Evolutionary conservation across 2,888 invertebrate species (phyloP).

Genomic region (Hypolimnas misippus): DNA sequence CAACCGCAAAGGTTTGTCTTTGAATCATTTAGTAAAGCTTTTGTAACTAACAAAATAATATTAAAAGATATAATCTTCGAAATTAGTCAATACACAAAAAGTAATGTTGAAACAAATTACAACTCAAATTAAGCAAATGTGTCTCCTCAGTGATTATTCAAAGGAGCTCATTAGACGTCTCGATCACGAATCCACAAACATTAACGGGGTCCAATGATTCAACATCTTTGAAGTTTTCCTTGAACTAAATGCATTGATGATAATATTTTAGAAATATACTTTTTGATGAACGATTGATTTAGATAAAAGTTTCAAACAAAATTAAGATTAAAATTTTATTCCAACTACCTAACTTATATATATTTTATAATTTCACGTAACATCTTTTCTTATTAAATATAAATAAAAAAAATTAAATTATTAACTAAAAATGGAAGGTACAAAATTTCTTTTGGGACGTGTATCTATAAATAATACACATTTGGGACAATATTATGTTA

Average conservation of each 20-base stretch:
- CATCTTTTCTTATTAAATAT: too few species aligned
- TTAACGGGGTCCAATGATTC: slow-evolving; percentile 24
- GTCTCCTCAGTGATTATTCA: slow-evolving; percentile 56
- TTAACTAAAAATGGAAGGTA: too few species aligned
- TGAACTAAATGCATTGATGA: not conserved
- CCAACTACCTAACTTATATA: too few species aligned
- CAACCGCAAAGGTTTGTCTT: too few species aligned
- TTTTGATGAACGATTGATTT: too few species aligned
- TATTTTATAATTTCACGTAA: too few species aligned
- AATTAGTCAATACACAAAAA: slow-evolving; percentile 41
- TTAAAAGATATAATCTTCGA: not conserved
- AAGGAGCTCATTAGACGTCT: slow-evolving; percentile 40
- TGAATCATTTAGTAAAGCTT: not conserved
- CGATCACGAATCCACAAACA: slow-evolving; percentile 21
- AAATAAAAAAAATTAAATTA: too few species aligned
- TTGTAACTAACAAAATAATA: not conserved
- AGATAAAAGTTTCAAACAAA: too few species aligned
- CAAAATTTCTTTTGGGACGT: too few species aligned
- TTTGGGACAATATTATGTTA: too few species aligned
- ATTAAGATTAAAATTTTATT: too few species aligned
- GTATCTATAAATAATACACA: too few species aligned
- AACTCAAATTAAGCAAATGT: slow-evolving; percentile 56
- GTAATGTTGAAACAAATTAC: slow-evolving; percentile 56
- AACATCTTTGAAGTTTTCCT: slow-evolving; percentile 32
- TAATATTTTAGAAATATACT: not conserved